Conservation (phyloP, 2,888 invertebrate species). For the Cheilosia vulpina region DNA sequence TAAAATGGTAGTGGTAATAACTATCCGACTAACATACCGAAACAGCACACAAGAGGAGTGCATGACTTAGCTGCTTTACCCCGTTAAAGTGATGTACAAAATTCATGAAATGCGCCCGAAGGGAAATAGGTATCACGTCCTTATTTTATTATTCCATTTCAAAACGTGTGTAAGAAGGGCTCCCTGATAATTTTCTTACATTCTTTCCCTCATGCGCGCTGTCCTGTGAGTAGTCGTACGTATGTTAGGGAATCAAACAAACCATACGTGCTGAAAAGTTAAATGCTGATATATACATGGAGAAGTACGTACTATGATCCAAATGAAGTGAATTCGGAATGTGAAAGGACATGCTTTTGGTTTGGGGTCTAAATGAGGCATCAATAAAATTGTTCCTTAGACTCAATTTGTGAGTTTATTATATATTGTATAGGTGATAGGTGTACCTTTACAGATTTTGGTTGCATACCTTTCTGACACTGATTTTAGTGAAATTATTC, state of each 20-base stretch:
- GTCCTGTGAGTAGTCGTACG: conserved; percentile 15
- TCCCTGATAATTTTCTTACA: conserved; percentile 55
- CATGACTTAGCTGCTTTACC: conserved; percentile 41
- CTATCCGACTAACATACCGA: conserved; percentile 11
- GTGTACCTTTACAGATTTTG: no score
- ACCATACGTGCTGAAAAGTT: conserved; percentile 67
- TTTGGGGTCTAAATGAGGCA: conserved; percentile 46
- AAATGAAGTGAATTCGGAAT: conserved; percentile 43
- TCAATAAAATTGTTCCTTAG: conserved; percentile 18
- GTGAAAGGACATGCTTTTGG: conserved; percentile 53
- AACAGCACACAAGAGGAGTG: conserved; percentile 35
- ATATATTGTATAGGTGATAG: no score
- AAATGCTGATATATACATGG: conserved; percentile 41
- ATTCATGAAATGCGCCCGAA: conserved; percentile 48
- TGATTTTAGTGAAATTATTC: not conserved
- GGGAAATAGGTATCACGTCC: conserved; percentile 61
- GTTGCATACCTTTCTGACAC: no score
- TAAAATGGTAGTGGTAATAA: conserved; percentile 38
- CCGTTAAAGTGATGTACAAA: conserved; percentile 52
- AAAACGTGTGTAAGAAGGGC: conserved; percentile 68
- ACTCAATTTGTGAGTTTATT: not conserved
- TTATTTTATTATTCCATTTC: conserved; percentile 74
- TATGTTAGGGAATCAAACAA: conserved; percentile 56
- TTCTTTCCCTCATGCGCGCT: conserved; percentile 26
- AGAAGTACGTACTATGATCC: not conserved